These are phyloP conservation scores for Lepus timidus DNA, from an alignment of 2,113 vertebrate genomes.

Conservation along the genomic window DNA sequence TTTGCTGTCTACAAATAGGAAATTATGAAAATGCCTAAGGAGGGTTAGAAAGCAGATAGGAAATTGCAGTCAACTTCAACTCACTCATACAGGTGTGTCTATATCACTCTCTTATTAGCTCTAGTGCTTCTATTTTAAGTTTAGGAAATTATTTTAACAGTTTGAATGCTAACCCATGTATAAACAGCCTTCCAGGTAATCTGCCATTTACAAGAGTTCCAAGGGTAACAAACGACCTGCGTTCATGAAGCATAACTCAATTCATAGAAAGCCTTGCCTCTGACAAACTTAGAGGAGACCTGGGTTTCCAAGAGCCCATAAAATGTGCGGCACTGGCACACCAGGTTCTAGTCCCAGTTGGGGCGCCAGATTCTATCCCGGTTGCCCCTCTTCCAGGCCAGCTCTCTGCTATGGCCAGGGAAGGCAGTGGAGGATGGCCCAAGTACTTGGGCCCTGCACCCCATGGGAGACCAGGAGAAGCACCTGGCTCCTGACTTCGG, in stretches of 20 bases:
- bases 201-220: conserved; percentile 30
- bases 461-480: too few species aligned
- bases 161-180: not conserved
- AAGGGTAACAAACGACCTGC: not conserved
- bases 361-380: too few species aligned
- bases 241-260: conserved; percentile 24
- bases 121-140: not conserved
- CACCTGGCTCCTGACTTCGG: too few species aligned
- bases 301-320: conserved; percentile 41
- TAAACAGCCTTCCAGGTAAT: conserved; percentile 21
- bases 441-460: too few species aligned
- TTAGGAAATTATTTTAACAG: conserved; percentile 57
- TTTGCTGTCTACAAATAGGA: conserved; percentile 18
- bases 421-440: too few species aligned
- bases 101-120: not conserved
- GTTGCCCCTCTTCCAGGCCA: too few species aligned
- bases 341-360: too few species aligned
- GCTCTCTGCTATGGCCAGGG: too few species aligned
- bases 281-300: conserved; percentile 35
- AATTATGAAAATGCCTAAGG: conserved; percentile 24
- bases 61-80: not conserved
- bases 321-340: not conserved
- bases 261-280: conserved; percentile 30
- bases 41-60: conserved; percentile 35
- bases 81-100: conserved; percentile 3